phyloP scores from a whole-genome alignment of 2,113 vertebrate species.

The Shinisaurus crocodilurus region DNA sequence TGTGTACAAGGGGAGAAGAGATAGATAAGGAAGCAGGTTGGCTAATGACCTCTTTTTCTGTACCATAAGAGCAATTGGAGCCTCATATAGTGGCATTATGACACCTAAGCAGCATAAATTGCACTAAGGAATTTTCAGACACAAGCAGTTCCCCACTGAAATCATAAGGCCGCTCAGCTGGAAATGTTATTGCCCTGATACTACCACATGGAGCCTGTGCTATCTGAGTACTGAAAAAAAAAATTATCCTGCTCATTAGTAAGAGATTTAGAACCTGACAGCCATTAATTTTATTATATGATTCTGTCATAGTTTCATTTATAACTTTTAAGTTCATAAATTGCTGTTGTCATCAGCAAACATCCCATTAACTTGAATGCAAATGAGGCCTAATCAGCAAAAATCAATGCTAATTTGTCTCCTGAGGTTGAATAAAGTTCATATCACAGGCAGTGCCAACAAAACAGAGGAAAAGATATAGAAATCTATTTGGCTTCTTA shows the following conservation, averaged over 20 bases:
- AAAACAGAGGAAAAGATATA: background rate
- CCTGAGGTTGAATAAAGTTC: constrained; percentile 14
- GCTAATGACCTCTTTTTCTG: background rate
- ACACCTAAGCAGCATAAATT: background rate
- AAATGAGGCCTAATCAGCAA: background rate
- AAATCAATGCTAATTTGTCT: constrained; percentile 7
- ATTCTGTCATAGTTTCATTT: background rate
- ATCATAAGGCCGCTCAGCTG: background rate
- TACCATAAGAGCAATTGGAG: background rate
- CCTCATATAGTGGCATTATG: background rate
- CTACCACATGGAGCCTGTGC: background rate
- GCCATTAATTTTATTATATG: background rate
- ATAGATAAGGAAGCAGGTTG: background rate
- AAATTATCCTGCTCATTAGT: background rate
- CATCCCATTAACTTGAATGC: background rate
- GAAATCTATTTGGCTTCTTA: background rate
- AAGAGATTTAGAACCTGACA: background rate
- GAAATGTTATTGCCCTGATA: constrained; percentile 12
- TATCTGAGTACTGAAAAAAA: background rate
- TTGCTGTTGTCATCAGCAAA: constrained; percentile 5
- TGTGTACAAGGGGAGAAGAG: background rate
- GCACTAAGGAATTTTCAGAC: background rate
- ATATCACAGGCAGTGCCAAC: background rate
- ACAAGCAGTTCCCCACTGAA: background rate
- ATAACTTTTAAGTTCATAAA: background rate